These are phyloP conservation scores for Cyphomyrmex costatus DNA, from an alignment of 1,140 invertebrate genomes.

Conservation along the genomic window DNA sequence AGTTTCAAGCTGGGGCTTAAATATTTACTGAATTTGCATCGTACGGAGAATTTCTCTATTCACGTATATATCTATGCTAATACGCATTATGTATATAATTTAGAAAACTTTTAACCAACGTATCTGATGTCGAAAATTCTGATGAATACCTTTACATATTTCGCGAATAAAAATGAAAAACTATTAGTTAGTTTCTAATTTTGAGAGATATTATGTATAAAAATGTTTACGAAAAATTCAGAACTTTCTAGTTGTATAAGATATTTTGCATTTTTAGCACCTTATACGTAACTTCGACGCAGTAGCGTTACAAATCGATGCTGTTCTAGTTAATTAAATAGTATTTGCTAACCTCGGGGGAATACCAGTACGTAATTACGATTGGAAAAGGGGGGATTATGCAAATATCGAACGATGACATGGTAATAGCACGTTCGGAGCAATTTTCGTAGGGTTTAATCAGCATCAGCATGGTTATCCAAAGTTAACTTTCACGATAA, in stretches of 20 bases:
- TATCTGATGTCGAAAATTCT: neutral
- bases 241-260: neutral
- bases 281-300: neutral
- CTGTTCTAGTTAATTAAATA: conserved; percentile 54
- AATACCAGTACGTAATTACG: conserved; percentile 43
- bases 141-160: neutral
- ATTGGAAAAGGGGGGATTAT: conserved; percentile 22
- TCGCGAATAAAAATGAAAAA: neutral
- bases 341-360: conserved; percentile 16
- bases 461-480: conserved; percentile 2
- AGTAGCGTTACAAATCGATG: conserved; percentile 21
- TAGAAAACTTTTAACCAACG: neutral
- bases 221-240: conserved; percentile 9
- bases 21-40: conserved; percentile 14
- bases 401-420: conserved; percentile 47
- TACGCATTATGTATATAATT: neutral
- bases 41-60: neutral
- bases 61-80: neutral
- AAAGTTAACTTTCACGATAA: conserved; percentile 21
- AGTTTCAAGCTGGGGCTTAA: conserved; percentile 10
- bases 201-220: neutral
- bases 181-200: neutral
- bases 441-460: conserved; percentile 43
- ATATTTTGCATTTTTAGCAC: neutral
- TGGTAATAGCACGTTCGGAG: conserved; percentile 33